phyloP scores from a whole-genome alignment of 2,113 vertebrate genomes.

The Oreotrochilus melanogaster region DNA sequence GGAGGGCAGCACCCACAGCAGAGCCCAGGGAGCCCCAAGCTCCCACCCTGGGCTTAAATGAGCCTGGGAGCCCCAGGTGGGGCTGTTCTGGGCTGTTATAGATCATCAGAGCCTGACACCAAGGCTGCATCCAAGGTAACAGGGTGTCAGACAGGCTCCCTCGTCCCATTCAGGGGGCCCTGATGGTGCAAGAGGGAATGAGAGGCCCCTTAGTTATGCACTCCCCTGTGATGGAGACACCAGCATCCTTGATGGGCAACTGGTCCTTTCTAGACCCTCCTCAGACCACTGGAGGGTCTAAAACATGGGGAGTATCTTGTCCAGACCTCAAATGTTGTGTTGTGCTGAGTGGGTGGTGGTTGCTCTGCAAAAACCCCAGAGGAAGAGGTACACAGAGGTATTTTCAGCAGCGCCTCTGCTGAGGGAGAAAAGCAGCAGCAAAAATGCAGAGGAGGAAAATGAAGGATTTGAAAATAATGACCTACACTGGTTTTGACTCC shows the following conservation, averaged over 20 bases:
- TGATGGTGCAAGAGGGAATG: accelerated
- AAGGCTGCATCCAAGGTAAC: not conserved
- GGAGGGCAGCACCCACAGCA: too few relatives aligned
- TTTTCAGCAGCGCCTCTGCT: not conserved
- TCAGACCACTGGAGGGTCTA: not conserved
- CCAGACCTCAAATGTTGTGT: accelerated
- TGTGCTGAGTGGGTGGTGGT: accelerated
- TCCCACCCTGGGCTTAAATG: not conserved
- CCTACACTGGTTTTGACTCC: constrained; percentile 13
- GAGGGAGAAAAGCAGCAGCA: not conserved
- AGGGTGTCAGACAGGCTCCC: not conserved
- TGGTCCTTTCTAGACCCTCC: not conserved
- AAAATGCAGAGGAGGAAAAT: constrained; percentile 19
- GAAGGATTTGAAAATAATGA: constrained; percentile 48
- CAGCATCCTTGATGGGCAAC: not conserved
- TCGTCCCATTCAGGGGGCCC: accelerated
- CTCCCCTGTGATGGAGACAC: not conserved
- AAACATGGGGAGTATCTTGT: not conserved
- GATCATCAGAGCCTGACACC: too few relatives aligned
- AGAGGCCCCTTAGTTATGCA: not conserved
- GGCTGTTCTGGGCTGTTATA: not conserved
- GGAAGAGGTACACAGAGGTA: not conserved
- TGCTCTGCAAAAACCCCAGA: not conserved
- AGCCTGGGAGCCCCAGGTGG: not conserved
- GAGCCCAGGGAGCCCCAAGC: accelerated